Base-by-base conservation (phyloP, 1,140 invertebrate genomes). In the Drosophila quadrilineata region DNA sequence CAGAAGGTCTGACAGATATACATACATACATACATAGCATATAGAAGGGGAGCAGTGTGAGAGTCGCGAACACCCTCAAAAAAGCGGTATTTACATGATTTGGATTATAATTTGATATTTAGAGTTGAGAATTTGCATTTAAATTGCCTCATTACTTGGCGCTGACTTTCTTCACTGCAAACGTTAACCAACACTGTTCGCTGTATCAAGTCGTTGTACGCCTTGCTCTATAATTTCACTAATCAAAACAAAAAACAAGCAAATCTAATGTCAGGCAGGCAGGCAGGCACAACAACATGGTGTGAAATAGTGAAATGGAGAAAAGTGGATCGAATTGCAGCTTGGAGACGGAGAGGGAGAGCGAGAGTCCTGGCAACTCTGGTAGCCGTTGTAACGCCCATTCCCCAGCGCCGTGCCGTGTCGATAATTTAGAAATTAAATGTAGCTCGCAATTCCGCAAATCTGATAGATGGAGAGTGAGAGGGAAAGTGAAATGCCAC, bases 391-490 rank as follows among this genome's bases (percentile, higher is more conserved):
- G 69, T 22, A 46, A 82, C 75, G 75, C 75, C 77, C 77, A 69
- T 71, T n/a, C n/a, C n/a, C n/a, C n/a, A n/a, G n/a, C 68, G 66
- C 57, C 49, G 67, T 53, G 76, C 35, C 63, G 76, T 54, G 68
- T 69, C 77, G 69, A 82, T 82, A 82, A 82, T 82, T 82, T 82
- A 76, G 77, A 82, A 82, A 82, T 82, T 76, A 82, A 82, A 84
- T 76, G 64, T 84, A 70, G 73, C 63, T 54, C 60, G 50, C 49
- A 50, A 46, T 22, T 36, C 21, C 10, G 33, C 3, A 12, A 16
- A 2, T 16, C 5, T 16, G 12, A 35, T 5, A 35, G 14, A 6
- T 2, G 16, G 31, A 5, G 24, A 45, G 43, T 1, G 21, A 45
- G 21, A 41, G 3, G 2, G 10, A 24, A 12, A 49, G 54, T 54